phyloP scores from a whole-genome alignment of 2,888 invertebrate genomes.

The Acanthosoma haemorrhoidale region DNA sequence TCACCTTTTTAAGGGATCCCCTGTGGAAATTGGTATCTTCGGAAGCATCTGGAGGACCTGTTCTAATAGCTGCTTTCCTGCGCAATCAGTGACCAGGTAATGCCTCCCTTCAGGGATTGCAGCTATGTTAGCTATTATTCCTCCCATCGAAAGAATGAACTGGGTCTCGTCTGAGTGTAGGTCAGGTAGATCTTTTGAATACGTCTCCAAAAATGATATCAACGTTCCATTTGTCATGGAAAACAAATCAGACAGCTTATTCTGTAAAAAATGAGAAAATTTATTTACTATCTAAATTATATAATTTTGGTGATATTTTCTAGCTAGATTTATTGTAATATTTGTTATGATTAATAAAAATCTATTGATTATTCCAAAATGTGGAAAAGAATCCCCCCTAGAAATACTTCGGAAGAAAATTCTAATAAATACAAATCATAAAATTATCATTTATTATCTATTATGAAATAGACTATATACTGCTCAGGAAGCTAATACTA shows the following conservation, averaged over 20 bases:
- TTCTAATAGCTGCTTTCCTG: constrained; percentile 45
- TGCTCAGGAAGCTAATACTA: no score
- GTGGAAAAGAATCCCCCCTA: no score
- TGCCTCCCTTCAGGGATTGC: constrained; percentile 46
- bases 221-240: constrained; percentile 46
- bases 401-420: no score
- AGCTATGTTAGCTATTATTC: constrained; percentile 47
- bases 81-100: constrained; percentile 45
- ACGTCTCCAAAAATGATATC: constrained; percentile 46
- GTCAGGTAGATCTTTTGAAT: constrained; percentile 44
- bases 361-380: no score
- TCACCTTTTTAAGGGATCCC: constrained; percentile 41
- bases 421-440: no score
- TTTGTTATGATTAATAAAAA: no score
- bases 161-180: constrained; percentile 45
- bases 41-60: constrained; percentile 45
- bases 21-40: constrained; percentile 44
- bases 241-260: constrained; percentile 45
- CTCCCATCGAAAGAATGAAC: constrained; percentile 46
- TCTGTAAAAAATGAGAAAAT: constrained; percentile 41
- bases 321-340: no score
- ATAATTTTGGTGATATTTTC: no score
- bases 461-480: no score
- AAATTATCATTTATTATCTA: no score
- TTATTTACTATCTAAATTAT: background rate